These are phyloP conservation scores for Catharus fuscescens DNA, from an alignment of 2,113 vertebrate genomes.

Conservation along the genomic window DNA sequence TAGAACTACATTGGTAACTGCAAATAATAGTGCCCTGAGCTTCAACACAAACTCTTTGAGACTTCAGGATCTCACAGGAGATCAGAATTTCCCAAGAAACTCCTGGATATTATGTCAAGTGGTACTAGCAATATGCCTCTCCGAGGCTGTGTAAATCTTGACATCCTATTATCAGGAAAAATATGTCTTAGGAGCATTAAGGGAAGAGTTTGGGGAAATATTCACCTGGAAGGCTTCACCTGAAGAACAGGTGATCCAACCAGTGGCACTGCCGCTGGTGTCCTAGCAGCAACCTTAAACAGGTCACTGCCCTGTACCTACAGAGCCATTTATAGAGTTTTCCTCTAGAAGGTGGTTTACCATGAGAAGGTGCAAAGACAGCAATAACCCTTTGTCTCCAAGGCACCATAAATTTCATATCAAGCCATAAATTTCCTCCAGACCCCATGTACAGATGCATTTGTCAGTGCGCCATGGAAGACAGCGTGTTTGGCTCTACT, in stretches of 20 bases:
- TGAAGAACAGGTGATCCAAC: not conserved
- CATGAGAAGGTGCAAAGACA: not conserved
- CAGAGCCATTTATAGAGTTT: not conserved
- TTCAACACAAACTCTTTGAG: not conserved
- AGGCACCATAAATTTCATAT: not conserved
- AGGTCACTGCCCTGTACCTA: not conserved
- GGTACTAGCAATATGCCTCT: not conserved
- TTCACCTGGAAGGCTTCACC: not conserved
- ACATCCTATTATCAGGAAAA: not conserved
- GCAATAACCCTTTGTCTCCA: not conserved
- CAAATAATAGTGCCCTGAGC: not conserved
- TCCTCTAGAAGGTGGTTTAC: not conserved
- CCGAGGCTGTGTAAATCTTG: not conserved
- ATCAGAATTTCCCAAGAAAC: not conserved
- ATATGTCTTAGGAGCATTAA: not conserved
- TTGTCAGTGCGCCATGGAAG: not conserved
- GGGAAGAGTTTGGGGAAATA: not conserved
- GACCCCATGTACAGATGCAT: not conserved
- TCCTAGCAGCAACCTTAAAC: not conserved
- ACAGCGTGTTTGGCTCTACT: accelerated
- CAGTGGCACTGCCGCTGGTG: not conserved
- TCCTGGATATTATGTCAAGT: not conserved
- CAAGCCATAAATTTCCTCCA: not conserved
- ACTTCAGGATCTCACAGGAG: not conserved
- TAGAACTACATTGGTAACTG: not conserved